Percentiles rank a stretch among this genome's conserved stretches.
Conservation (phyloP, 2,888 invertebrate genomes). For the Yponomeuta cagnagella region DNA sequence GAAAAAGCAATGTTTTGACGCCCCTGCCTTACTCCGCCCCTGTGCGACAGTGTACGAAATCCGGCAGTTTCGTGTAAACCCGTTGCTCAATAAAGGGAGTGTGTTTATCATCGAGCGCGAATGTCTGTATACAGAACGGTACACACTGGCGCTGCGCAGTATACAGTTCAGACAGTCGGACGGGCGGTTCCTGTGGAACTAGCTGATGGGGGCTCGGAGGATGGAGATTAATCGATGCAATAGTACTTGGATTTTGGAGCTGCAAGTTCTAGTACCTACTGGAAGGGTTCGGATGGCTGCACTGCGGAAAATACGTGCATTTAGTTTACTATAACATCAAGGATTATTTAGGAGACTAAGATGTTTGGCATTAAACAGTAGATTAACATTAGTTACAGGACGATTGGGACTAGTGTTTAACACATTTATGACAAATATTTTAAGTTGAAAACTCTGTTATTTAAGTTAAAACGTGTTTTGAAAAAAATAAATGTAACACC, state of each 20-base stretch:
- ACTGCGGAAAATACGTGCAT: too few relatives aligned
- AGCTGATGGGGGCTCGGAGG: not conserved
- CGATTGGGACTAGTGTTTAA: too few relatives aligned
- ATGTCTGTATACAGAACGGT: not conserved
- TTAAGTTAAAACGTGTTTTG: too few relatives aligned
- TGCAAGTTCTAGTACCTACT: not conserved
- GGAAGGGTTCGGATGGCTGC: not conserved
- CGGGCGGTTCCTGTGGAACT: not conserved
- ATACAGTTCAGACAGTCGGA: not conserved
- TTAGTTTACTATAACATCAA: too few relatives aligned
- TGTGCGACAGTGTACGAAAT: not conserved
- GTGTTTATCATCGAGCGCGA: conserved; percentile 3
- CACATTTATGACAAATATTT: too few relatives aligned
- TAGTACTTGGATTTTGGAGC: not conserved
- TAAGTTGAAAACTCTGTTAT: too few relatives aligned
- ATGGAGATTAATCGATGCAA: not conserved
- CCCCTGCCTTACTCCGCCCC: not conserved
- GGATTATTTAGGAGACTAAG: too few relatives aligned
- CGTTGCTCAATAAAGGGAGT: conserved; percentile 8
- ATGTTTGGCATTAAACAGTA: too few relatives aligned
- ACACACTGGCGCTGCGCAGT: not conserved
- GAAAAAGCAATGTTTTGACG: not conserved
- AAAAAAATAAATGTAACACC: too few relatives aligned
- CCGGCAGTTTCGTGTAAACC: conserved; percentile 8
- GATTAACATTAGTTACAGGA: too few relatives aligned